Base-by-base conservation (phyloP, 2,888 invertebrate species). In the Halictus ligatus region DNA sequence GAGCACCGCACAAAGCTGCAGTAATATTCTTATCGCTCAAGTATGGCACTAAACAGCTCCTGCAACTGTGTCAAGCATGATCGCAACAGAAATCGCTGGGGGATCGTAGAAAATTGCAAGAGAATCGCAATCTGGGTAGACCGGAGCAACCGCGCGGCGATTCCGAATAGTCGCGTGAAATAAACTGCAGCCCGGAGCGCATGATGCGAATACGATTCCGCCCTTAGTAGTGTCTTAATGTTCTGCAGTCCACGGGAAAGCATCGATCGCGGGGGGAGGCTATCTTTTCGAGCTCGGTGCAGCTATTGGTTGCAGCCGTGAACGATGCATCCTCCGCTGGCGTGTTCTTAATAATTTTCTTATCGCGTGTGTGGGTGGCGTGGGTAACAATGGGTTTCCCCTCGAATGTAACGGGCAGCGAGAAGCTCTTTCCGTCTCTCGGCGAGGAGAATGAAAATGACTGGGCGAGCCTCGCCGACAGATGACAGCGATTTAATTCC, bases 401-500 rank as follows among this genome's bases (percentile, higher is more conserved):
- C 29, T 3, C 18, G 29, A 29, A 67, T 67, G 67, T 29, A 29
- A 18, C 35, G 29, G 64, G 35, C 60, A 25, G 25, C 18, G 67
- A 2, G 67, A 7, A 60, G 25, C 60, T 60, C 54, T 54, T 15
- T 8, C 15, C 35, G 18, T 18, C 35, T 8, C 64, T 18, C 25
- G 15, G 0, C 67, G 29, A 35, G 8, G 18, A 18, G 18, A 18
- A 18, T 15, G 13, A 25, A 60, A 13, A 25, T n/a, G 60, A 25
- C 5, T 6, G 10, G 8, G 54, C 60, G 13, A 25, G 60, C 60
- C 35, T 18, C 29, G 29, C 67, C 18, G 67, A 67, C 15, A 29
- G 60, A 67, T 35, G 35, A 67, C 67, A 29, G 67, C 67, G 67
- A 67, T 67, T 67, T 35, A 35, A 67, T 67, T 35, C 67, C 67